Evolutionary conservation across 2,888 invertebrate genomes (phyloP).

Genomic region (Cephus rjabovi): DNA sequence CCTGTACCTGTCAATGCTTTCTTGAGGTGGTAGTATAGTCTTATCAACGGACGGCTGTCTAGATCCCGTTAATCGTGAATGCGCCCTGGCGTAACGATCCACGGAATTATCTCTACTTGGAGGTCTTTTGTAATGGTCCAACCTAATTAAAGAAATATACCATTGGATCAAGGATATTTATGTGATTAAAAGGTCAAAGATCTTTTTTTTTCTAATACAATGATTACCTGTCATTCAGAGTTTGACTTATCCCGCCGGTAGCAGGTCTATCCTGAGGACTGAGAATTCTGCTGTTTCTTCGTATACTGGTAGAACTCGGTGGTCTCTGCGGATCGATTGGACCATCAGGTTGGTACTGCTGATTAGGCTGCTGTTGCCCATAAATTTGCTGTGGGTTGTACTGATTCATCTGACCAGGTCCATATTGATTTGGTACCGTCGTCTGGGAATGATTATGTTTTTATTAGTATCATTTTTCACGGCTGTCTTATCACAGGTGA

Average conservation of each 20-base stretch:
- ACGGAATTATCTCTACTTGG: slow-evolving; percentile 90
- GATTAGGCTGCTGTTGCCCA: slow-evolving; percentile 49
- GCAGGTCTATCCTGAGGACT: slow-evolving; percentile 60
- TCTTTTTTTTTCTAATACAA: background rate
- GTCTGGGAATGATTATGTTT: slow-evolving; percentile 36
- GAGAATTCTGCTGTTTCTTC: slow-evolving; percentile 61
- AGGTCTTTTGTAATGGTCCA: slow-evolving; percentile 94
- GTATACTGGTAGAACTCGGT: slow-evolving; percentile 56
- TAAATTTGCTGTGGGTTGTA: slow-evolving; percentile 45
- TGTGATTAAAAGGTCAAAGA: background rate
- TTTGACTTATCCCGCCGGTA: slow-evolving; percentile 50
- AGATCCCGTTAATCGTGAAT: slow-evolving; percentile 75
- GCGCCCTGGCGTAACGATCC: slow-evolving; percentile 81
- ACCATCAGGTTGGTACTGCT: slow-evolving; percentile 53
- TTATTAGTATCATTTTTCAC: background rate
- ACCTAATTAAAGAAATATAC: slow-evolving; percentile 67
- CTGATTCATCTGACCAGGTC: slow-evolving; percentile 54
- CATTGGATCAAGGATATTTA: background rate
- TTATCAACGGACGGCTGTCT: slow-evolving; percentile 85
- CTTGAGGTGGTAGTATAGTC: slow-evolving; percentile 58
- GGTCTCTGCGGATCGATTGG: slow-evolving; percentile 50
- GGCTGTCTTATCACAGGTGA: background rate
- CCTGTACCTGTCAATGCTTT: slow-evolving; percentile 55
- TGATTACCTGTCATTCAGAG: slow-evolving; percentile 60
- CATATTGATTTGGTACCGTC: slow-evolving; percentile 54